Evolutionary conservation across 2,888 invertebrate genomes (phyloP).

Genomic region (Sceliomorpha sp.): DNA sequence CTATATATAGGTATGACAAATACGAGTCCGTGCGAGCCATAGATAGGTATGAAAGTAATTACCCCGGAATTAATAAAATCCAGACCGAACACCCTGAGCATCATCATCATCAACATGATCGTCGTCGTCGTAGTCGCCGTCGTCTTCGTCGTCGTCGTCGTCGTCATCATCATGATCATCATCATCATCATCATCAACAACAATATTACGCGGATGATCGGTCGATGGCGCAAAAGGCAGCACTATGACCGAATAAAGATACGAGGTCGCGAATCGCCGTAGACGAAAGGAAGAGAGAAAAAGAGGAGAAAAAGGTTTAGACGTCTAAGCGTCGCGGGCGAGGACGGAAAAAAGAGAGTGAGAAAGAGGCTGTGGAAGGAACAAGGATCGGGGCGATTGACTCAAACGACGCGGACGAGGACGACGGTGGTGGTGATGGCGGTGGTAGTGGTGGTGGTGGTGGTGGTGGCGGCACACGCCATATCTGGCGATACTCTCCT

Average conservation of each 20-base stretch:
- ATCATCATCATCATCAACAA: no score
- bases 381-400: no score
- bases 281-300: conserved; percentile 35
- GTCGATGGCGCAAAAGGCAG: conserved; percentile 24
- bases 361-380: no score
- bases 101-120: conserved; percentile 29
- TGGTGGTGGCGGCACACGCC: conserved; percentile 74
- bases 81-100: conserved; percentile 40
- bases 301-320: conserved; percentile 13
- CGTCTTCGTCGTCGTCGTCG: no score
- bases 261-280: conserved; percentile 38
- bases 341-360: conserved; percentile 1
- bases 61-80: conserved; percentile 47
- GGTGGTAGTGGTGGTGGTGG: no score
- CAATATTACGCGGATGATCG: conserved; percentile 18
- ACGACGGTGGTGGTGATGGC: conserved; percentile 57
- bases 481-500: conserved; percentile 78
- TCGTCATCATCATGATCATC: no score
- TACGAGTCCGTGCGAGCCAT: conserved; percentile 32
- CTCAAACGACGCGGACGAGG: conserved; percentile 38
- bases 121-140: no score
- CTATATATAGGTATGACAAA: conserved; percentile 54
- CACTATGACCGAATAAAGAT: conserved; percentile 44
- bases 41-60: conserved; percentile 50
- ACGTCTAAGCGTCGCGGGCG: neutral